These are phyloP conservation scores for Manis javanica DNA, from an alignment of 2,797 vertebrate genomes.

Conservation along the genomic window DNA sequence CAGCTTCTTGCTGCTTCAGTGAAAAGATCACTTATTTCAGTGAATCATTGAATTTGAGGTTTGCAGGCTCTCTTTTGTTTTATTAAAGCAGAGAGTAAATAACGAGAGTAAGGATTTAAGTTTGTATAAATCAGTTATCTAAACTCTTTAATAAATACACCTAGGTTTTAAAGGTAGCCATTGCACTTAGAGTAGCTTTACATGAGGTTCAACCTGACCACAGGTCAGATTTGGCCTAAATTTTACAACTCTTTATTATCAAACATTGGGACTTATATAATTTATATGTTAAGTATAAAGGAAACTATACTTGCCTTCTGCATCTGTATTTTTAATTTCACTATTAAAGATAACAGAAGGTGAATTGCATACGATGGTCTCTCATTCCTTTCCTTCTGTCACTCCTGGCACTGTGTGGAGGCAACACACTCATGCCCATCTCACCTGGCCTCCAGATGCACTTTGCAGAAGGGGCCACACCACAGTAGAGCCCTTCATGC, in stretches of 20 bases:
- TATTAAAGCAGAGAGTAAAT: constrained; percentile 31
- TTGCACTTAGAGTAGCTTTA: constrained; percentile 12
- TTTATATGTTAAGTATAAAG: background rate
- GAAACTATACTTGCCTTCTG: background rate
- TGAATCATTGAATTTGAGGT: background rate
- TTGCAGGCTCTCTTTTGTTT: constrained; percentile 18
- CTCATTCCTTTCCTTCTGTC: background rate
- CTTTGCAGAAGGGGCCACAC: constrained; percentile 96
- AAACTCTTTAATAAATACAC: constrained; percentile 32
- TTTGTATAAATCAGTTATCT: constrained; percentile 9
- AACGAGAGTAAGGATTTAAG: background rate
- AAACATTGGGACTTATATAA: background rate
- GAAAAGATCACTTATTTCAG: constrained; percentile 47
- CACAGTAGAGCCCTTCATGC: constrained; percentile 98
- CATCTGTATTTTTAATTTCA: background rate
- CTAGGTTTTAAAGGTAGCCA: background rate
- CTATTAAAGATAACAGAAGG: background rate
- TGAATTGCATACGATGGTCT: background rate
- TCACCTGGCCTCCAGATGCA: constrained; percentile 99
- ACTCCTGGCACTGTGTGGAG: fast-evolving
- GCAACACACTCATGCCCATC: background rate
- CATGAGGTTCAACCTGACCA: background rate
- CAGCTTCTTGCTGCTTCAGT: background rate
- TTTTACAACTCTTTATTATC: background rate
- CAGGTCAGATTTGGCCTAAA: background rate